Evolutionary conservation across 2,797 vertebrate genomes (phyloP).

Genomic region (Arrhamphus sclerolepis): DNA sequence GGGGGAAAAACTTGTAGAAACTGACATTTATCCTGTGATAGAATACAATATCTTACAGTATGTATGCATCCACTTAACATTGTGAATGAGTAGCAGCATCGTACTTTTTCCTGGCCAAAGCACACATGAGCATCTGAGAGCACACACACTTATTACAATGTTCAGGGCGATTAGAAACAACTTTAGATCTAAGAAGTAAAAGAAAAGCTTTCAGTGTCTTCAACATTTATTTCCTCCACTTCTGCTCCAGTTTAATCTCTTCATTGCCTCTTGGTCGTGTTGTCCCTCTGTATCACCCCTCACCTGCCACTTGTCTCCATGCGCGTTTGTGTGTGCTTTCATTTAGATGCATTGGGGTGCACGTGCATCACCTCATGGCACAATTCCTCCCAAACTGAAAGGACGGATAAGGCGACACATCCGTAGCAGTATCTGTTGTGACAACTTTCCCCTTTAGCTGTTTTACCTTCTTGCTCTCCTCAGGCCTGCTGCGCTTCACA

Average conservation of each 20-base stretch:
- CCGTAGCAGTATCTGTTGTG: slow-evolving; percentile 48
- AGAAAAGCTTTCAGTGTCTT: slow-evolving; percentile 19
- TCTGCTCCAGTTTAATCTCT: slow-evolving; percentile 19
- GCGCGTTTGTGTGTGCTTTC: neutral
- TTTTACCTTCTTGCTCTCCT: slow-evolving; percentile 35
- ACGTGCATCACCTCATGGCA: slow-evolving; percentile 1
- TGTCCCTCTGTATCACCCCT: slow-evolving; percentile 48
- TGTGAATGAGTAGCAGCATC: too few relatives aligned
- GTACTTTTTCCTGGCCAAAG: too few relatives aligned
- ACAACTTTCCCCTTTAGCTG: slow-evolving; percentile 44
- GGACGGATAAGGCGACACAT: slow-evolving; percentile 40
- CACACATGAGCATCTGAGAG: too few relatives aligned
- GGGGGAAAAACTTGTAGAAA: too few relatives aligned
- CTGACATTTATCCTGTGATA: too few relatives aligned
- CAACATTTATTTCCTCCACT: slow-evolving; percentile 13
- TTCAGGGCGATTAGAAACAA: neutral
- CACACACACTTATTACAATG: too few relatives aligned
- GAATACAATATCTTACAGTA: too few relatives aligned
- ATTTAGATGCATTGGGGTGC: slow-evolving; percentile 9
- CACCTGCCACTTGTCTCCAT: slow-evolving; percentile 24
- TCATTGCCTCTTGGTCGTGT: slow-evolving; percentile 30
- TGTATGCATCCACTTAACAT: too few relatives aligned
- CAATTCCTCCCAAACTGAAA: slow-evolving; percentile 37
- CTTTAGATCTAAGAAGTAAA: neutral
- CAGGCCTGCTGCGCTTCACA: slow-evolving; percentile 19